Base-by-base conservation (phyloP, 2,888 invertebrate genomes). In the Dryobotodes eremita region DNA sequence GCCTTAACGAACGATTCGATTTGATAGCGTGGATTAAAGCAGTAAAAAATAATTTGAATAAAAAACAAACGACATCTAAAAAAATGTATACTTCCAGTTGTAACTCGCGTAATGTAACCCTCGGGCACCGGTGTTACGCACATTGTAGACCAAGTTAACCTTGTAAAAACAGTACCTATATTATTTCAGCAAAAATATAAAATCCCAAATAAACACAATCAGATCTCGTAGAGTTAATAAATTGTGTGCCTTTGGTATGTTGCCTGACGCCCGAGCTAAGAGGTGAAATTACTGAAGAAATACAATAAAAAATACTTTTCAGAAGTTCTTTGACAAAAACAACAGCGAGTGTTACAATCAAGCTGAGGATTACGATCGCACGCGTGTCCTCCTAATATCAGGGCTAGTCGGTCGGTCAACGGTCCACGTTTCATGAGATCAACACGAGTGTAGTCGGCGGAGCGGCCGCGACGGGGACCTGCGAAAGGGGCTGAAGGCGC, bases 1-100 rank as follows among this genome's bases (percentile, higher is more conserved):
- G 93, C 93, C 90, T 94, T 94, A 93, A 93, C 92, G 91, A 93
- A 92, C 92, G 92, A 94, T 94, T 94, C 92, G 90, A 91, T 92
- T 91, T 93, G 90, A 92, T 92, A 90, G 92, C 91, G 90, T 86
- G 61, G 84, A 84, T 87, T 94, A 93, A 93, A 92, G 91, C 92
- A 92, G 90, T 91, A 92, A 92, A 94, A 94, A 94, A 92, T 94
- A 91, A 94, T 95, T 94, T 92, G 92, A 91, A 93, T 71, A 72
- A 78, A 83, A 82, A 75, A 79, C 46, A 66, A 69, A 75, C 46
- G 87, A 92, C 90, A 91, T 91, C 92, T 91, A 90, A 82, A 90
- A 90, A 91, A 20, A 31, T 88, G 82, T 86, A 87, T 88, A 2
- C 88, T 86, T 88, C 87, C 89, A 89, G 87, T 72, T 77, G 68